A percentile compares a stretch with the other conserved stretches of the same genome.
Evolutionary conservation across 2,113 vertebrate genomes (phyloP).

Genomic region (Chionomys nivalis): DNA sequence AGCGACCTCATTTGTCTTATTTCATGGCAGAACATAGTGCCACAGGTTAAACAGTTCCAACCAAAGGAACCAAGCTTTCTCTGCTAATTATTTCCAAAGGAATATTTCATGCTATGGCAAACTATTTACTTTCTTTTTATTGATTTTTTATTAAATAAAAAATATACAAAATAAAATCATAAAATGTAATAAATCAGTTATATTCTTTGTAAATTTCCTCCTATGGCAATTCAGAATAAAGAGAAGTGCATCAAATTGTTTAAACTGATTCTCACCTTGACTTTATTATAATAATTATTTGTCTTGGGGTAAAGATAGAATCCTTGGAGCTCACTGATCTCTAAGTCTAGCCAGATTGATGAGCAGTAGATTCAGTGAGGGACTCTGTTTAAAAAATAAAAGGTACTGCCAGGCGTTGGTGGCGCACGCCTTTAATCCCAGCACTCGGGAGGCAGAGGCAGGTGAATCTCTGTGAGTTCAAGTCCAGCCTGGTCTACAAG

Average conservation of each 20-base stretch:
- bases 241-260: not conserved
- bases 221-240: not conserved
- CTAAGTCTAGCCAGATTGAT: not conserved
- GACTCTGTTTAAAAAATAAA: not conserved
- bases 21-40: constrained; percentile 42
- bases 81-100: not conserved
- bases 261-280: not conserved
- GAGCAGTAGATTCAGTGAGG: not conserved
- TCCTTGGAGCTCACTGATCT: not conserved
- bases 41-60: not conserved
- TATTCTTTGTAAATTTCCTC: not conserved
- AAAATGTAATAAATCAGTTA: not conserved
- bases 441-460: no score
- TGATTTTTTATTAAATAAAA: constrained; percentile 16
- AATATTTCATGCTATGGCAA: not conserved
- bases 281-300: not conserved
- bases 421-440: no score
- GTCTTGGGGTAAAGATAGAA: not conserved
- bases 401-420: no score
- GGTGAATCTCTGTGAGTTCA: no score
- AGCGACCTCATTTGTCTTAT: constrained; percentile 9
- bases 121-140: not conserved
- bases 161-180: not conserved
- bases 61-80: not conserved
- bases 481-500: no score